A percentile compares a stretch with the other conserved stretches of the same genome.
These are phyloP conservation scores for Mastigias papua DNA, from an alignment of 30 jellyfish, hydroid and myxozoan genomes.

Conservation along the genomic window DNA sequence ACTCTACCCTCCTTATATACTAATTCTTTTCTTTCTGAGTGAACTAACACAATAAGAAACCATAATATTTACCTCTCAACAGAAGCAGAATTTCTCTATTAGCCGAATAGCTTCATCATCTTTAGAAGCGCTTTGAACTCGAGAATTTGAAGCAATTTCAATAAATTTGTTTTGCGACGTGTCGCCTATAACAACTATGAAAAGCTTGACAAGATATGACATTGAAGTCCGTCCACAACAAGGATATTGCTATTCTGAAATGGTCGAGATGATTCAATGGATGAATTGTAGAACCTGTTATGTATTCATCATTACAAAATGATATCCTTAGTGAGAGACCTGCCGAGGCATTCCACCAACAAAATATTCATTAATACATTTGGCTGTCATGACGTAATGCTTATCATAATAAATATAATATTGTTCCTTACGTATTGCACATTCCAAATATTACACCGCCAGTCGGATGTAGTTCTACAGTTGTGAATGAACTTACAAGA, in stretches of 20 bases:
- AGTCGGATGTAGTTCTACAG: too few species aligned
- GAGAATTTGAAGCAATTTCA: neutral
- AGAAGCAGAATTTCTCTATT: too few species aligned
- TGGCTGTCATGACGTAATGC: neutral
- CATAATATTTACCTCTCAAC: too few species aligned
- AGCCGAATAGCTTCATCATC: too few species aligned
- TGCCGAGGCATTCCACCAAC: neutral
- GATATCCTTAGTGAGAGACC: neutral
- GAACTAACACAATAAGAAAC: too few species aligned
- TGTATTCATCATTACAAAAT: neutral
- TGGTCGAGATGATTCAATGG: neutral
- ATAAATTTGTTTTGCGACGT: neutral
- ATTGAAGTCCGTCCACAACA: neutral
- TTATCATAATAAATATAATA: too few species aligned
- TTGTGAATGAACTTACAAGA: too few species aligned
- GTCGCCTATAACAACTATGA: constrained; percentile 10
- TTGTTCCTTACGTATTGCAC: too few species aligned
- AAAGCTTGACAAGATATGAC: neutral
- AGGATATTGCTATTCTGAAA: neutral
- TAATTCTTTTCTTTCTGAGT: too few species aligned
- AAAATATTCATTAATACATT: neutral
- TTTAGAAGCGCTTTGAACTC: too few species aligned
- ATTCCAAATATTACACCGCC: too few species aligned
- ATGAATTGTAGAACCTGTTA: neutral
- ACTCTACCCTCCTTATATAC: too few species aligned